Evolutionary conservation across 1,140 invertebrate species (phyloP), one percentile per base, ranked within the genome.

Genomic region (Lineus longissimus): DNA sequence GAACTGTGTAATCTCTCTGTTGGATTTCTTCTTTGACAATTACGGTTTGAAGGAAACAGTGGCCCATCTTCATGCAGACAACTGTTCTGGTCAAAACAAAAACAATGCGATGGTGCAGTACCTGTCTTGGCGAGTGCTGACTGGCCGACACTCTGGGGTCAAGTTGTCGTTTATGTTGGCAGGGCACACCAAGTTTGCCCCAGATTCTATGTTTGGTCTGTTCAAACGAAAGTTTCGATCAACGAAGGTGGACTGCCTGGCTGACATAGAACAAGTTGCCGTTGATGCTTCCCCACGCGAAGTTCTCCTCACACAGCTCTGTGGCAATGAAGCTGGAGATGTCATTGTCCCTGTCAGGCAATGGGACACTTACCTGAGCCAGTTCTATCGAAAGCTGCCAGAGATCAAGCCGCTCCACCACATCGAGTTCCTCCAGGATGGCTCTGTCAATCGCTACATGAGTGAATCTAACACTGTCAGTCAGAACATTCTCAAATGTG

Each of bases 141-240:
- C 11, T 51, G 61, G 61, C 9, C 51, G 64, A 6, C 67, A 73
- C 33, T 54, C 22, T 43, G 7, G 13, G 15, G 47, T 70, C 2
- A 23, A 43, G 13, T 43, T 65, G 11, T 67, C 65, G n/a, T 72
- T 73, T 41, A 65, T 73, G 64, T 58, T 67, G 15, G 61, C 65
- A 33, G 71, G 68, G 0, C 71, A 74, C 40, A 73, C 73, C 9
- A 74, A 73, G 40, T 74, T 75, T 67, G 60, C 69, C n/a, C 68
- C 68, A 1, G 68, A 73, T 33, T 73, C 68, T 70, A 62, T 62
- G 56, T 75, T 73, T 69, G 70, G 72, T 2, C 23, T 73, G 1
- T 61, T 73, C 22, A 75, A 75, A 62, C 2, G 55, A 30, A 47
- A 47, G 15, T 72, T 62, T 47, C 57, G 67, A 36, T 55, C 1